Conservation (phyloP, 2,113 vertebrate species). For the Thunnus thynnus region DNA sequence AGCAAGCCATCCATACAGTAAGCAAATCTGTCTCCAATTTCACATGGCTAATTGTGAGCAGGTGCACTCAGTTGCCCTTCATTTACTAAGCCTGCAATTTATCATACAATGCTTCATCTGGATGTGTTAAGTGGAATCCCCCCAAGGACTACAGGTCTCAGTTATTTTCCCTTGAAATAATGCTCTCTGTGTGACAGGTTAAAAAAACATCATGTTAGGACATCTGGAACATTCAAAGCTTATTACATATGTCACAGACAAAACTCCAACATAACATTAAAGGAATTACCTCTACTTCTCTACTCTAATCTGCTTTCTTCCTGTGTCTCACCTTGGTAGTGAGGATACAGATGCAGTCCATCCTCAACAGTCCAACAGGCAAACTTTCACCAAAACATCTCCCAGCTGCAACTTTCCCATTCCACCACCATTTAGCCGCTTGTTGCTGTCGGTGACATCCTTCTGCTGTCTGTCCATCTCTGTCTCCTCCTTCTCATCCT, state of each 20-base stretch:
- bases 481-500: slow-evolving; percentile 38
- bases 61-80: background rate
- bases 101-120: background rate
- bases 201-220: background rate
- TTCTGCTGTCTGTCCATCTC: slow-evolving; percentile 22
- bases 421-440: slow-evolving; percentile 44
- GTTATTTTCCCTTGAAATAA: background rate
- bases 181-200: background rate
- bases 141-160: background rate
- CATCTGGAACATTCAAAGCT: background rate
- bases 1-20: background rate
- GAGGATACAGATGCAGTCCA: slow-evolving; percentile 83
- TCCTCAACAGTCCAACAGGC: slow-evolving; percentile 56
- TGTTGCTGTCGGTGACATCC: slow-evolving; percentile 53
- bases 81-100: background rate
- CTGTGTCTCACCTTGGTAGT: slow-evolving; percentile 77
- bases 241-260: background rate
- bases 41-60: slow-evolving; percentile 5
- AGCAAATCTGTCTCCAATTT: slow-evolving; percentile 1
- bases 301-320: background rate
- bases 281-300: background rate
- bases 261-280: background rate
- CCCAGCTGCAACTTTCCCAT: slow-evolving; percentile 38
- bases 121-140: background rate
- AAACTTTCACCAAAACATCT: slow-evolving; percentile 65